Base-by-base conservation (phyloP, 2,113 vertebrate species). In the Falcunculus frontatus region DNA sequence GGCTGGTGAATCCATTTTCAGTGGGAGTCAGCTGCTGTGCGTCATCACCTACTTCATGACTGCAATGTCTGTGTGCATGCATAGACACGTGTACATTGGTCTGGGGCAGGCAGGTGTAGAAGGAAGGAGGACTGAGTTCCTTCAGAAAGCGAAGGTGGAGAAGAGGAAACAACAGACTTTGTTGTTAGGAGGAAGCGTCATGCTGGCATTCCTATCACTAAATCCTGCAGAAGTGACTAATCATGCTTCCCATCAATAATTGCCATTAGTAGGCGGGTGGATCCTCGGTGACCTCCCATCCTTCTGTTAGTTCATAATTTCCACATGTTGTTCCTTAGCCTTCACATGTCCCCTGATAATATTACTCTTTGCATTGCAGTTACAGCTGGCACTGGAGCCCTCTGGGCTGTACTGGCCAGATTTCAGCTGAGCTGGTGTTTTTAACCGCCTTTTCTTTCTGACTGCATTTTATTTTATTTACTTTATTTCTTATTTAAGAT, bases 381-480 rank as follows among this genome's bases (percentile, higher is more conserved):
- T 93, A 49, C 50, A 93, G 84, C 64, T 95, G 85, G 76, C 68
- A 88, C 46, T 75, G 74, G 79, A 76, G 33, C 64, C 75, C 53
- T 81, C 49, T 78, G 82, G 75, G 53, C 82, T 95, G 42, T 84
- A 53, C 63, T 46, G 65, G 72, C 50, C 65, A 77, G 35, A 92
- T 89, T 96, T 94, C 91, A 96, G 79, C 59, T 86, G 53, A 89
- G 65, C 21, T 94, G 87, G 37, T 86, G 42, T 86, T 92, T 96
- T 83, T 64, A 93, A 82, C 56, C 39, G 47, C 59, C 2, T 2
- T 85, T 91, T 94, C 33, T 79, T 94, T 82, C 50, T 85, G 50
- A 55, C 44, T 83, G 29, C 10, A 32, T 89, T 69, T 87, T 57
- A n/a, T 70, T 86, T 83, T 52, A 46, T 77, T 75, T 84, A 52